phyloP scores from a whole-genome alignment of 2,797 vertebrate genomes.

The Halcyon chelicuti region DNA sequence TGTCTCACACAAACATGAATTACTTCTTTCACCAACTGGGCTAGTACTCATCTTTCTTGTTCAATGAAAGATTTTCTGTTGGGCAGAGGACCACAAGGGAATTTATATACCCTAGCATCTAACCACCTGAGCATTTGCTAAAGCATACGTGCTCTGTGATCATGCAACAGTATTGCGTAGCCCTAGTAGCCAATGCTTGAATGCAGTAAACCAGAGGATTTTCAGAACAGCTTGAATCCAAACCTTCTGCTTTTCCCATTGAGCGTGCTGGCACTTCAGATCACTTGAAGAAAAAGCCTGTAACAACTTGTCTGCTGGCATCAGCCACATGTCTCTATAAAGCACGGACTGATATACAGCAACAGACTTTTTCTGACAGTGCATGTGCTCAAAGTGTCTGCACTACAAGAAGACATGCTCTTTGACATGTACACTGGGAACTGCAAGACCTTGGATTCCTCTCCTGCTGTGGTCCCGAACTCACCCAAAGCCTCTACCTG shows the following conservation, averaged over 20 bases:
- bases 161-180: background rate
- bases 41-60: background rate
- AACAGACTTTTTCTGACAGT: background rate
- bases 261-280: background rate
- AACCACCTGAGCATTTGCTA: background rate
- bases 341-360: background rate
- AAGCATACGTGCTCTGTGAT: background rate
- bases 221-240: background rate
- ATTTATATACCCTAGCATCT: background rate
- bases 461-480: background rate
- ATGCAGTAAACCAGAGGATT: background rate
- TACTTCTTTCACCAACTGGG: background rate
- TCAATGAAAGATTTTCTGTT: background rate
- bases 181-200: background rate
- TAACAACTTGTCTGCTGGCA: background rate
- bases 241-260: background rate
- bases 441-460: background rate
- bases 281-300: background rate
- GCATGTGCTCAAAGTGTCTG: background rate
- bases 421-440: background rate
- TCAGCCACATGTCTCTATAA: background rate
- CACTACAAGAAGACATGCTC: background rate
- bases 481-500: background rate
- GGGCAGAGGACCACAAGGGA: background rate
- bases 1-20: accelerated